Base-by-base conservation (phyloP, 2,888 invertebrate species). In the Scaptomyza parva region DNA sequence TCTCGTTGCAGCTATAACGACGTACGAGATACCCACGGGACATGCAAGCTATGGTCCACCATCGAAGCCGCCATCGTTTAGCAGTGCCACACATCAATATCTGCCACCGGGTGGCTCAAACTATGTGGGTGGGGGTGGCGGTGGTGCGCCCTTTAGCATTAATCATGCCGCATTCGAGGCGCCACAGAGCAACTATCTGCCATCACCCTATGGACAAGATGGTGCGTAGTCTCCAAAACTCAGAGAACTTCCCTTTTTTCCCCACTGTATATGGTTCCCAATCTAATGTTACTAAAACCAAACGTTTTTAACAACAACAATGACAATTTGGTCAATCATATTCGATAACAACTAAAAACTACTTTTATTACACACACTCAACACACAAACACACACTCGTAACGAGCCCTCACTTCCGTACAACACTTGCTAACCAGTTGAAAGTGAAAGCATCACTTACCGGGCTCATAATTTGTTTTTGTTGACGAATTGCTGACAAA, bases 1-100 rank as follows among this genome's bases (percentile, higher is more conserved):
- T 37, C 50, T 63, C 40, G 26, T 84, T 79, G 57, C 80, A 91
- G 91, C 88, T 51, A 90, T 91, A 70, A 89, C 91, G 59, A 82
- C 90, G 35, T 91, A 91, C 69, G 91, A 91, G 76, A 91, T 91
- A 72, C 90, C 90, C 43, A 80, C 78, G 48, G 90, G 90, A 35
- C 91, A 91, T 61, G 75, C 86, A 55, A 89, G 78, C 77, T 91
- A 91, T 59, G 91, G 91, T n/a, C 91, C 91, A 37, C 91, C 91
- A 69, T 88, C 91, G 33, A 91, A 91, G 72, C 87, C 91, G 14
- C 90, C 90, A 63, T 73, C 89, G 11, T 91, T 82, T 53, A 90
- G 88, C 84, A 88, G 89, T 47, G 89, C 90, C 68, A 89, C 91
- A 61, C 89, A 90, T 69, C 90, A 90, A 53, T 91, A 91, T 70